These are phyloP conservation scores for Gasterosteus aculeatus DNA, from an alignment of 2,113 vertebrate species.

Conservation along the genomic window DNA sequence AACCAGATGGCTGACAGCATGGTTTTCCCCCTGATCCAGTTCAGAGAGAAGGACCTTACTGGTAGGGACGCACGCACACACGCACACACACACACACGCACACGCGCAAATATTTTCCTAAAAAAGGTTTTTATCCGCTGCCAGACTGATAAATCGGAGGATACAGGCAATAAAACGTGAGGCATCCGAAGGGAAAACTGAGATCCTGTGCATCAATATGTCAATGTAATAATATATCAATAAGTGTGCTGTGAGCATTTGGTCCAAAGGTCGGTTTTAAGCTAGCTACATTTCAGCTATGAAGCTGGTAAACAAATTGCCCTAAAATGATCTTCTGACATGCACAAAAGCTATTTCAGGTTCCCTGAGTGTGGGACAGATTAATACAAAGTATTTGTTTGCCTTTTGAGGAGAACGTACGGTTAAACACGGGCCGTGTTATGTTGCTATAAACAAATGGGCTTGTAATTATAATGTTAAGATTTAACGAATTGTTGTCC, in stretches of 20 bases:
- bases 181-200: too few relatives aligned
- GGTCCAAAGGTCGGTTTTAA: neutral
- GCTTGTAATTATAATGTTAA: neutral
- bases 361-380: neutral
- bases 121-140: too few relatives aligned
- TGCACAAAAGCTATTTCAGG: too few relatives aligned
- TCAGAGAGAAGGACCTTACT: constrained; percentile 97
- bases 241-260: neutral
- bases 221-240: too few relatives aligned
- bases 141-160: too few relatives aligned
- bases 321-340: too few relatives aligned
- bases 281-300: neutral
- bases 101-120: neutral
- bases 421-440: neutral
- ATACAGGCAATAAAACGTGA: too few relatives aligned
- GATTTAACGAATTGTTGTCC: neutral
- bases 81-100: neutral
- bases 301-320: neutral
- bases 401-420: neutral
- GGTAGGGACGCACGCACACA: constrained; percentile 77
- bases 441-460: neutral
- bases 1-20: constrained; percentile 94
- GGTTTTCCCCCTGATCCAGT: constrained; percentile 95
- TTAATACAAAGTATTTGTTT: neutral
- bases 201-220: too few relatives aligned